Base-by-base conservation (phyloP, 2,888 invertebrate genomes). In the Aradus depressus region DNA sequence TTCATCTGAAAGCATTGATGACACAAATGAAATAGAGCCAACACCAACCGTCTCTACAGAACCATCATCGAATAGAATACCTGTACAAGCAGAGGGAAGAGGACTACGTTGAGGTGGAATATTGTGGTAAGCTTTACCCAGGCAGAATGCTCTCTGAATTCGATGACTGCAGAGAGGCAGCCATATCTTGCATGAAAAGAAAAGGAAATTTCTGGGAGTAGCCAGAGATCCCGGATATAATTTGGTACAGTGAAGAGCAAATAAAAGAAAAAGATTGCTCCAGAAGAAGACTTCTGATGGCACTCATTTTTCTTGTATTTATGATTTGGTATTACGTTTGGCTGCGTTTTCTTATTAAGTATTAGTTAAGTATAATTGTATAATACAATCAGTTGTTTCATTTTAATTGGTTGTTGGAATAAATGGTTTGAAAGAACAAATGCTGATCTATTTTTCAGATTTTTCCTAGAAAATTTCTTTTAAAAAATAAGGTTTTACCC, bases 231-330 rank as follows among this genome's bases (percentile, higher is more conserved):
- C 32, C 44, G 32, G 44, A 44, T 31, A 8, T 32, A 44, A 16
- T 44, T 37, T 44, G 44, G 44, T 44, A 44, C 32, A 39, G 32
- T 19, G 18, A 16, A 16, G 32, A n/a, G 3, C 28, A 44, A 38
- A 44, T 44, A n/a, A 5, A 44, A 14, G n/a, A 44, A 32, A 22
- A 44, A 44, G 32, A 31, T 44, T n/a, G 44, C 6, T 32, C 44
- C 44, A 19, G 21, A 25, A 44, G 32, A 31, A 44, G 14, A 44
- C 18, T 16, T 44, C 8, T 22, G 14, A 12, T 10, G 31, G 12
- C 10, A 42, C 16, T 42, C 25, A 16, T 42, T 42, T 42, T 18
- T 25, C 22, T 22, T 42, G 42, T 25, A 5, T 42, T 42, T 4
- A 8, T 42, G 26, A 14, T 23, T 25, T 22, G 22, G 31, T 31